These are phyloP conservation scores for Acanthopleura granulata DNA, from an alignment of 2,888 invertebrate genomes.

Conservation along the genomic window DNA sequence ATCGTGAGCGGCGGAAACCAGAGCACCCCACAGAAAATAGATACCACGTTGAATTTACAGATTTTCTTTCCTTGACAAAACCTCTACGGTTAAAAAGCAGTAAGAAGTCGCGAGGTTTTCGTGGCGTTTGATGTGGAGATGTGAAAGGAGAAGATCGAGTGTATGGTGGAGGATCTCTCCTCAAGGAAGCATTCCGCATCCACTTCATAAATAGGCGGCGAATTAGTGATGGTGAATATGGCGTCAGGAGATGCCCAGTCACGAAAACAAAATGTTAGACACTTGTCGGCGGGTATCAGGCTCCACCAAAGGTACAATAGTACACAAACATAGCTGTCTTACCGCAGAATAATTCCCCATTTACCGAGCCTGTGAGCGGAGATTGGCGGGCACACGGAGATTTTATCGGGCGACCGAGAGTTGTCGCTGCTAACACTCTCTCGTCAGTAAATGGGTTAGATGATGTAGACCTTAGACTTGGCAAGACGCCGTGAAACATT, in stretches of 20 bases:
- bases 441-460: conserved; percentile 4
- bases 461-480: background rate
- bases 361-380: background rate
- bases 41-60: background rate
- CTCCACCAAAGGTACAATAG: conserved; percentile 6
- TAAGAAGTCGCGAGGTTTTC: too few relatives aligned
- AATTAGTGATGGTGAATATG: background rate
- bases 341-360: background rate
- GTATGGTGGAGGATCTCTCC: too few relatives aligned
- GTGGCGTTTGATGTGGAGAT: too few relatives aligned
- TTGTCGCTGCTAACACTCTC: background rate
- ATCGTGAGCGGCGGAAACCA: background rate
- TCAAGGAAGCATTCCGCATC: background rate
- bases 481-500: background rate
- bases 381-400: background rate
- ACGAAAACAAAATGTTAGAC: background rate
- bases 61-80: background rate
- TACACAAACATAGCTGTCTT: background rate
- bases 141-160: too few relatives aligned
- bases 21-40: background rate
- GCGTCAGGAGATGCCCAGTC: background rate
- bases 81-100: too few relatives aligned
- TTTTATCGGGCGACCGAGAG: background rate
- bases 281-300: background rate
- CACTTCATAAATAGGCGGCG: background rate